Evolutionary conservation across 2,797 vertebrate genomes (phyloP), one percentile per base, ranked within the genome.

Genomic region (Acipenser ruthenus): DNA sequence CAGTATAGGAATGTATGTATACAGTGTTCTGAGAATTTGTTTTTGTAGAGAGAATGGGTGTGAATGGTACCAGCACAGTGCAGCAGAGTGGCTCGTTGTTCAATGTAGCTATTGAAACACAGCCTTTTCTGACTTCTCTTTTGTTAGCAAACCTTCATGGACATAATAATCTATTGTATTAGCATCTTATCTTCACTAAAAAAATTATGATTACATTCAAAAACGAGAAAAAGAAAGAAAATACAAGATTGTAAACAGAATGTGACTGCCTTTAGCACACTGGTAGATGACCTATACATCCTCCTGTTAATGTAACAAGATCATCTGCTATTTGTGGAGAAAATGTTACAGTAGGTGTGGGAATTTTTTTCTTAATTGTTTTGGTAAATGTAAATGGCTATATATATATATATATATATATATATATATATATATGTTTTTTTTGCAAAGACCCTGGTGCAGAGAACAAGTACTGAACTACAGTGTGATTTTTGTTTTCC

Each of bases 21-120:
- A 10, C 1, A n/a, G 3, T 65, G 70, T 69, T 68, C 60, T 47
- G 66, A 72, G 68, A 76, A 50, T 66, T 23, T 65, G 59, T 71
- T 69, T 73, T 72, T 58, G 7, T 12, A 58, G 55, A 58, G 6
- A 9, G 76, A 76, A 69, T 66, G 69, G 61, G 48, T 70, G 77
- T 52, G 18, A 53, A 66, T 37, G 23, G 23, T 37, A 37, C 23
- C 23, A 37, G 23, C 23, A 37, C 23, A 37, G 4, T 37, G 23
- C 23, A 37, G 23, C 4, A 37, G 23, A 37, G 23, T 37, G 4
- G 23, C 23, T 37, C 2, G 23, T 37, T 37, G 23, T 37, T 37
- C 23, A 37, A 37, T 37, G 23, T 37, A 37, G 4, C 2, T 37
- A 37, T 37, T 37, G 2, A 2, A 37, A 37, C 23, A 37, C 23